Evolutionary conservation across 2,113 vertebrate genomes (phyloP).

Genomic region (Synodontis membranacea): DNA sequence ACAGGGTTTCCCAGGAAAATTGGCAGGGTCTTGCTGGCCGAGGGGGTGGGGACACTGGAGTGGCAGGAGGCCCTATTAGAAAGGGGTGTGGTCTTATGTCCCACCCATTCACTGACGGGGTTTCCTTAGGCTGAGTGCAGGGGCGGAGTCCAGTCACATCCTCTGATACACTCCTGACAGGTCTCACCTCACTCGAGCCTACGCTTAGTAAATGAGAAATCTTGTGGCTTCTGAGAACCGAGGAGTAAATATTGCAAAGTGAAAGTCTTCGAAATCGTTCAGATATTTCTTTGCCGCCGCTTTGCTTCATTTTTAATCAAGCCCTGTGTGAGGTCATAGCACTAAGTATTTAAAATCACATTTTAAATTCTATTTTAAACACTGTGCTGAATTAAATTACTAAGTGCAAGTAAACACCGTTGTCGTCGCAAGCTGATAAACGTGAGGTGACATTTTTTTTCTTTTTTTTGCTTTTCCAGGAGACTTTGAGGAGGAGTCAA

Average conservation of each 20-base stretch:
- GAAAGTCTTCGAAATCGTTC: background rate
- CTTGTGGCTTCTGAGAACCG: background rate
- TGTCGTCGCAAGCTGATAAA: background rate
- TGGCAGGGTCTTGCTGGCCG: slow-evolving; percentile 80
- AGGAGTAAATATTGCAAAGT: background rate
- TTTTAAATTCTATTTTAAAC: background rate
- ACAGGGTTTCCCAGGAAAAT: slow-evolving; percentile 79
- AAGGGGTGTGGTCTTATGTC: slow-evolving; percentile 73
- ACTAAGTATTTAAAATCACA: too few relatives aligned
- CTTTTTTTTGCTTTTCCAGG: slow-evolving; percentile 64
- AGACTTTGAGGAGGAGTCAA: slow-evolving; percentile 92
- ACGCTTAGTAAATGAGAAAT: slow-evolving; percentile 14
- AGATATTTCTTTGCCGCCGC: background rate
- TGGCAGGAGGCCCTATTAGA: slow-evolving; percentile 72
- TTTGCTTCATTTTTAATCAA: background rate
- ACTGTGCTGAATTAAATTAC: background rate
- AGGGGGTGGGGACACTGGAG: slow-evolving; percentile 57
- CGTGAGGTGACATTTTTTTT: background rate
- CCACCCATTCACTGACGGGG: slow-evolving; percentile 68
- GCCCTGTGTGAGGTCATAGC: background rate
- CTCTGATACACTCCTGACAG: slow-evolving; percentile 57
- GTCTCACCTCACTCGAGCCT: slow-evolving; percentile 7
- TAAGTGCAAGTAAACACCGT: background rate
- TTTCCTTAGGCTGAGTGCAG: slow-evolving; percentile 77
- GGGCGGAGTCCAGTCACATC: slow-evolving; percentile 73